Evolutionary conservation across 2,888 invertebrate genomes (phyloP).

Genomic region (Lasioglossum marginatum): DNA sequence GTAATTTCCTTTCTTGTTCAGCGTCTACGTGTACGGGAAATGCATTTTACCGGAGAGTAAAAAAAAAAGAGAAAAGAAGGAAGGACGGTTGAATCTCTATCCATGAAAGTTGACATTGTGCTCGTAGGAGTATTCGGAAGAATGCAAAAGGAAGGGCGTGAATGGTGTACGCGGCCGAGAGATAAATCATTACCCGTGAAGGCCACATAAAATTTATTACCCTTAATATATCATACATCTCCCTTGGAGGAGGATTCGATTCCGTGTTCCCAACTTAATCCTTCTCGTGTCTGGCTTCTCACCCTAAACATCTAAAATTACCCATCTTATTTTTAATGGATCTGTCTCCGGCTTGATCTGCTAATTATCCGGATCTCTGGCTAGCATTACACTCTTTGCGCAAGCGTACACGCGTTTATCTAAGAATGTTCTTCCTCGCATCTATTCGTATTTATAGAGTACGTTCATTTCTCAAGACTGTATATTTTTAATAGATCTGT

Average conservation of each 20-base stretch:
- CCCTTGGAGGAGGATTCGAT: constrained; percentile 38
- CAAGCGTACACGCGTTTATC: neutral
- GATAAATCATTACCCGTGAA: constrained; percentile 41
- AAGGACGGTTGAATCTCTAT: neutral
- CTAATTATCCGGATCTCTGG: neutral
- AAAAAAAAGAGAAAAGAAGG: neutral
- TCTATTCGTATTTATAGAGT: no score
- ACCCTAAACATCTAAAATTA: constrained; percentile 22
- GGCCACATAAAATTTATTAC: constrained; percentile 43
- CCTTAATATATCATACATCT: constrained; percentile 47
- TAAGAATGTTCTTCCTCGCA: neutral
- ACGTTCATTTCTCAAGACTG: no score
- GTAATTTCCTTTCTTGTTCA: neutral
- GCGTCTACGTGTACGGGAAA: neutral
- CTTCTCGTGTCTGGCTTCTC: constrained; percentile 1
- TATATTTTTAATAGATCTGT: neutral
- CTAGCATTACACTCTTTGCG: neutral
- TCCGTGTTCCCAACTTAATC: constrained; percentile 33
- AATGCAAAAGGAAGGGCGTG: constrained; percentile 14
- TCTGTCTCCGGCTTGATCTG: neutral
- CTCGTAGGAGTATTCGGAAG: neutral
- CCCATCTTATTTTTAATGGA: constrained; percentile 12
- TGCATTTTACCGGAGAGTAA: neutral
- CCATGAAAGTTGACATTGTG: neutral
- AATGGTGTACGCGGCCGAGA: constrained; percentile 21